A percentile compares a stretch with the other conserved stretches of the same genome.
Evolutionary conservation across 2,888 invertebrate genomes (phyloP).

Genomic region (Siphlonurus alternatus): DNA sequence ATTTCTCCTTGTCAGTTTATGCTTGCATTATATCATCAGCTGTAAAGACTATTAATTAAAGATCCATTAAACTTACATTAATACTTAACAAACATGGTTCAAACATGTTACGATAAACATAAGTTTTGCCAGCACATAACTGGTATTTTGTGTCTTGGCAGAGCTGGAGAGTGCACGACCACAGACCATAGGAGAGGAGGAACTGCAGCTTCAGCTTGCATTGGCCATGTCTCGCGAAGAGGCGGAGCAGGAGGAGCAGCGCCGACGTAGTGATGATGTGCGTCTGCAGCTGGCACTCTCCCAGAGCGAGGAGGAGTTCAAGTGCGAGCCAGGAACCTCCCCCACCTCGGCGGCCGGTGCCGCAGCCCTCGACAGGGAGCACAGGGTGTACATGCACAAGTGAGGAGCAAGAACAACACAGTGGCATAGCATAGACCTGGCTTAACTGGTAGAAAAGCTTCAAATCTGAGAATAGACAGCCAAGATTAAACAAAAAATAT

Average conservation of each 20-base stretch:
- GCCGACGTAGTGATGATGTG: conserved; percentile 88
- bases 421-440: not conserved
- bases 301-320: conserved; percentile 87
- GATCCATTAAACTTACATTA: too few relatives aligned
- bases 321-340: conserved; percentile 34
- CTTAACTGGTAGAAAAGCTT: too few relatives aligned
- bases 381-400: not conserved
- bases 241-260: conserved; percentile 90
- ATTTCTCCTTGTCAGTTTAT: too few relatives aligned
- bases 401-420: not conserved
- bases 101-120: too few relatives aligned
- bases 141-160: too few relatives aligned
- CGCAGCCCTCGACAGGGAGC: not conserved
- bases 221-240: conserved; percentile 98
- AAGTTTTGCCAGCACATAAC: too few relatives aligned
- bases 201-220: conserved; percentile 92
- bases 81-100: too few relatives aligned
- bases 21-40: too few relatives aligned
- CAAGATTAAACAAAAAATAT: too few relatives aligned
- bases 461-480: too few relatives aligned
- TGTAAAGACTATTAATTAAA: too few relatives aligned
- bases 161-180: conserved; percentile 90
- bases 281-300: conserved; percentile 86
- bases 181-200: conserved; percentile 94
- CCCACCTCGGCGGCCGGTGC: too few relatives aligned